These are phyloP conservation scores for Sepioteuthis lessoniana DNA, from an alignment of 2,888 invertebrate species.

Conservation along the genomic window DNA sequence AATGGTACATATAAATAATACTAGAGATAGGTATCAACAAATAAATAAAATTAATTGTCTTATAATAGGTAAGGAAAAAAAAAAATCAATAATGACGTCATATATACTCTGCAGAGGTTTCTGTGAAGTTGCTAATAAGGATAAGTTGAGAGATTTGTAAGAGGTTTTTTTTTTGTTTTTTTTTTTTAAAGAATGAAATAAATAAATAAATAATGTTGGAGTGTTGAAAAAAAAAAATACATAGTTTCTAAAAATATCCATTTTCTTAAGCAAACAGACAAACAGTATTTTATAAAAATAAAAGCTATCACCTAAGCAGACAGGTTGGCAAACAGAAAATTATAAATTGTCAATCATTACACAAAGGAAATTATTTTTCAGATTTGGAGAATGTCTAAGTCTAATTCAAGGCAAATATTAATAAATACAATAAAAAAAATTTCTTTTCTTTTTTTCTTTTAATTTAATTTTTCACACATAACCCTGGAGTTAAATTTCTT, in stretches of 20 bases:
- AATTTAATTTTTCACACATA: not conserved
- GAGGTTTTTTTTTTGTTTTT: not conserved
- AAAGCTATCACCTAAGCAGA: constrained; percentile 25
- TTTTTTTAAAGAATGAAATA: not conserved
- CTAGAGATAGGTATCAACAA: not conserved
- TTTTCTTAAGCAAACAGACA: not conserved
- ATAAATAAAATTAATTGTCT: not conserved
- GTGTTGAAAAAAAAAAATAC: not conserved
- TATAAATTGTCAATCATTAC: not conserved
- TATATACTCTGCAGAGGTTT: not conserved
- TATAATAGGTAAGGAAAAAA: not conserved
- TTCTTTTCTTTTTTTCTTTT: not conserved
- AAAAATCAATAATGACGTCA: not conserved
- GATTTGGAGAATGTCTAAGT: not conserved
- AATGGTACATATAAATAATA: not conserved
- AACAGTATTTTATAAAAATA: not conserved
- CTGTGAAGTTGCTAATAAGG: not conserved
- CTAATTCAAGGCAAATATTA: not conserved
- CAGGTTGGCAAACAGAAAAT: not conserved
- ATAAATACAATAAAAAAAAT: not conserved
- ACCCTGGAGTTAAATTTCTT: constrained; percentile 10
- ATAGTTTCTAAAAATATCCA: not conserved
- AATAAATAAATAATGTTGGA: not conserved
- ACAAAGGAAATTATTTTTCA: not conserved
- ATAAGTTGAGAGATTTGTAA: not conserved